Conservation (phyloP, 2,113 vertebrate species). For the Sebastes schlegelii region DNA sequence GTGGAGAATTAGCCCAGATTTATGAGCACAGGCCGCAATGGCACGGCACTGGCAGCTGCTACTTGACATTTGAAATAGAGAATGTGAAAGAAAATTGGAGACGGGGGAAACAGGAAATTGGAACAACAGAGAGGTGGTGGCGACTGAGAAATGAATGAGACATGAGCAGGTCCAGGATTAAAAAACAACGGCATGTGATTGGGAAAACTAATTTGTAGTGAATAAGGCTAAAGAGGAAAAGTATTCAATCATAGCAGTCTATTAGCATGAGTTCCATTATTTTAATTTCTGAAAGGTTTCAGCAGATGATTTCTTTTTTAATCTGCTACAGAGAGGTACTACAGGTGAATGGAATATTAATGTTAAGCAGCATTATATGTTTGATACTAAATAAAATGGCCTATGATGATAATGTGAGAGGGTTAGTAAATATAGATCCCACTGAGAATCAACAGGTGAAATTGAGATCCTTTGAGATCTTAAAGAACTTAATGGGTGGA, state of each 20-base stretch:
- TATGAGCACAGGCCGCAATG: constrained; percentile 76
- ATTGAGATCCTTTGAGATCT: background rate
- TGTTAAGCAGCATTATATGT: background rate
- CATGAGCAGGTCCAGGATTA: constrained; percentile 37
- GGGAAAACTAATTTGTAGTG: constrained; percentile 21
- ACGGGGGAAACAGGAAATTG: constrained; percentile 72
- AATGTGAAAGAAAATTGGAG: constrained; percentile 73
- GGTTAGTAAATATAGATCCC: constrained; percentile 10
- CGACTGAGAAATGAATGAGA: constrained; percentile 59
- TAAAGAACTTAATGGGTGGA: background rate
- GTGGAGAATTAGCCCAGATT: constrained; percentile 85
- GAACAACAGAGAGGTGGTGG: constrained; percentile 71
- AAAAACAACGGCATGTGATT: constrained; percentile 16
- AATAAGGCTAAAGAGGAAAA: background rate
- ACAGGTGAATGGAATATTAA: background rate
- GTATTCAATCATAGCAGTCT: background rate
- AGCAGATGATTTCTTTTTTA: background rate
- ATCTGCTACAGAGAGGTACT: background rate
- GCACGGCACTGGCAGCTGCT: constrained; percentile 77
- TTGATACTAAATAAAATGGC: background rate
- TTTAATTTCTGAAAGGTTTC: background rate
- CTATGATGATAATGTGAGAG: background rate
- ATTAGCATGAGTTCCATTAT: background rate
- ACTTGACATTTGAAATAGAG: constrained; percentile 79
- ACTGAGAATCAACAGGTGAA: background rate